Evolutionary conservation across 2,113 vertebrate species (phyloP).

Genomic region (Lipotes vexillifer): DNA sequence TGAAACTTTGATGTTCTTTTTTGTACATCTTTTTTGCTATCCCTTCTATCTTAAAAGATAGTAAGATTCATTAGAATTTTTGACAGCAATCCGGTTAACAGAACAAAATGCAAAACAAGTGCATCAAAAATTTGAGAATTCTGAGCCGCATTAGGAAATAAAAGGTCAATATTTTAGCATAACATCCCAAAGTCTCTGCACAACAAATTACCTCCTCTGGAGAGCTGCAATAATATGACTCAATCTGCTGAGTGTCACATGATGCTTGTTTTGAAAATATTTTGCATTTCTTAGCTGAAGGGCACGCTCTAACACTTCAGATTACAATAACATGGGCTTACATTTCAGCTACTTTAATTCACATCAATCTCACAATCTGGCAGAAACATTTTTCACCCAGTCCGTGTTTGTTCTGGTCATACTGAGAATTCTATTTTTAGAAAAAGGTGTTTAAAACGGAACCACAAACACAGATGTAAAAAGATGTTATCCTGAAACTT

Average conservation of each 20-base stretch:
- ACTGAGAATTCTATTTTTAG: conserved; percentile 43
- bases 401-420: not conserved
- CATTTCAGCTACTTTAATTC: conserved; percentile 42
- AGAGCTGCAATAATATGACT: not conserved
- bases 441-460: conserved; percentile 39
- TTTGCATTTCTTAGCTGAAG: conserved; percentile 53
- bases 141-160: not conserved
- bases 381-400: not conserved
- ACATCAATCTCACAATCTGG: not conserved
- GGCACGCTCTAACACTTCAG: conserved; percentile 15
- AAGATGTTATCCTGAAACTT: conserved; percentile 15
- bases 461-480: not conserved
- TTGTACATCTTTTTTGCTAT: not conserved
- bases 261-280: conserved; percentile 65
- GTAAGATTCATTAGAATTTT: not conserved
- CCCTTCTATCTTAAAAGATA: not conserved
- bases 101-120: not conserved
- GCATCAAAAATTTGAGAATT: not conserved
- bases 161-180: conserved; percentile 15
- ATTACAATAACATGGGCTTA: conserved; percentile 26
- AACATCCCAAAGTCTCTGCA: not conserved
- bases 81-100: not conserved
- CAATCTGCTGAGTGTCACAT: not conserved
- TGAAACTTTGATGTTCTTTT: not conserved
- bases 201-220: not conserved